Evolutionary conservation across 2,113 vertebrate genomes (phyloP).

Genomic region (Leptocoma aspasia): DNA sequence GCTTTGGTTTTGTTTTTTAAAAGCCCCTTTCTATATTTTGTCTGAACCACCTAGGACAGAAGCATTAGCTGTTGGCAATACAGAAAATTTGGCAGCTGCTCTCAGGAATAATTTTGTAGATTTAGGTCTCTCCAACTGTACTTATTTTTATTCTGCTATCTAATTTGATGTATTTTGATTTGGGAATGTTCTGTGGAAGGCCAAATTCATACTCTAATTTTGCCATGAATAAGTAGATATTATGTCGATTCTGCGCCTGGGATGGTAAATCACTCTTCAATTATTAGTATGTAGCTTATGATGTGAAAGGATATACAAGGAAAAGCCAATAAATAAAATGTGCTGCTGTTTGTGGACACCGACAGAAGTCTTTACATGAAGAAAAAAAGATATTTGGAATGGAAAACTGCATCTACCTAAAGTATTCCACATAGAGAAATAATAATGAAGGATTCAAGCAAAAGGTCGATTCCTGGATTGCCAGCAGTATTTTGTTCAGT

Average conservation of each 20-base stretch:
- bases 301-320: background rate
- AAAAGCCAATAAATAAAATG: background rate
- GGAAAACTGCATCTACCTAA: background rate
- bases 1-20: background rate
- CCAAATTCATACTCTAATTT: background rate
- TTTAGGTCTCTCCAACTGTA: background rate
- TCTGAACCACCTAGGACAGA: background rate
- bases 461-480: background rate
- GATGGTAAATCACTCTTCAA: too few species aligned
- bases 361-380: background rate
- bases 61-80: background rate
- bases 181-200: background rate
- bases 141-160: background rate
- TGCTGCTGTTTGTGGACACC: background rate
- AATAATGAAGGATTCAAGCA: background rate
- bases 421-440: background rate
- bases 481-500: background rate
- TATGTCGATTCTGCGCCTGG: too few species aligned
- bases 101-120: background rate
- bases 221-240: background rate
- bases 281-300: background rate
- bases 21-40: background rate
- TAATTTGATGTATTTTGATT: background rate
- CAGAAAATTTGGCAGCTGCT: background rate
- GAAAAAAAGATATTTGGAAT: background rate